Conservation (phyloP, 2,797 vertebrate genomes). For the Enteromius viviparus region DNA sequence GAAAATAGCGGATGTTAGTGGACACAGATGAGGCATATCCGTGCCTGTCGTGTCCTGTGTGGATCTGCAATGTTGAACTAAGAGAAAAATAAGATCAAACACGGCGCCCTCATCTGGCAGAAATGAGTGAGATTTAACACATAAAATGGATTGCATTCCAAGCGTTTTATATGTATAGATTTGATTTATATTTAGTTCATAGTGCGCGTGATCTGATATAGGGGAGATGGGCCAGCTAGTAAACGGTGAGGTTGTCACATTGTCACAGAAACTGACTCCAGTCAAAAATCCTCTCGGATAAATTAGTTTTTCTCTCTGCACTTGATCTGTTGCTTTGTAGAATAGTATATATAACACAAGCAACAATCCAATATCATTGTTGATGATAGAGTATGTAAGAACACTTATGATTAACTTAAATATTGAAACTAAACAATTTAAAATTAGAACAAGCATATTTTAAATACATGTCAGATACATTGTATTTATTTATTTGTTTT, state of each 20-base stretch:
- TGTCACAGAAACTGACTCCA: not conserved
- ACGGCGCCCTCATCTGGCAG: constrained; percentile 64
- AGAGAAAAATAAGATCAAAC: constrained; percentile 31
- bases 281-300: not conserved
- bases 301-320: too few species aligned
- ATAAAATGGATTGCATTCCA: constrained; percentile 19
- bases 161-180: constrained; percentile 12
- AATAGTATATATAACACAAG: not conserved
- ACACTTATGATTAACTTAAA: not conserved
- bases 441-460: not conserved
- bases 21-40: not conserved
- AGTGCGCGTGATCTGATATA: not conserved
- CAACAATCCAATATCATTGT: too few species aligned
- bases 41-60: not conserved
- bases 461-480: not conserved
- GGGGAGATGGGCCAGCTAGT: not conserved
- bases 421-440: not conserved
- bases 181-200: not conserved
- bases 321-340: not conserved
- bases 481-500: not conserved
- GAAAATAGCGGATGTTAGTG: not conserved
- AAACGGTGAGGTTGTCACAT: not conserved
- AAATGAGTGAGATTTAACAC: constrained; percentile 30
- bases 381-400: too few species aligned
- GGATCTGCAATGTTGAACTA: constrained; percentile 28